These are phyloP conservation scores for Corynorhinus townsendii DNA, from an alignment of 2,113 vertebrate genomes.

Conservation along the genomic window DNA sequence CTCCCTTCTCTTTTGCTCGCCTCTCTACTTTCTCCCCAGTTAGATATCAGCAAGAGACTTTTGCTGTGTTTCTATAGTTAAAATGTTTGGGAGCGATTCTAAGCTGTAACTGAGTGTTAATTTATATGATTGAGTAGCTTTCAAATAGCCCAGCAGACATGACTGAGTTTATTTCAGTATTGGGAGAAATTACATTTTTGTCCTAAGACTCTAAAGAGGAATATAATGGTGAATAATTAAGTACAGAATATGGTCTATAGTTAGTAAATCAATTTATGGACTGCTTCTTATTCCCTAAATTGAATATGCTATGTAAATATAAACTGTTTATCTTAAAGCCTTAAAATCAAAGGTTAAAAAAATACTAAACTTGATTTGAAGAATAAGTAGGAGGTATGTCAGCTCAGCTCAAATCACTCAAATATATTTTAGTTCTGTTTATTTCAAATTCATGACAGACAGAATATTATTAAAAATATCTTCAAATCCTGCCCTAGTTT, in stretches of 20 bases:
- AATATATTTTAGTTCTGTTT: conserved; percentile 63
- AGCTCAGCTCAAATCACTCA: conserved; percentile 55
- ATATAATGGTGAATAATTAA: conserved; percentile 36
- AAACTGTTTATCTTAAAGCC: conserved; percentile 30
- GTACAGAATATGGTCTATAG: background rate
- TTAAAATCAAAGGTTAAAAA: conserved; percentile 62
- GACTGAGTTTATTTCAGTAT: conserved; percentile 38
- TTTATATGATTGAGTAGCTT: conserved; percentile 33
- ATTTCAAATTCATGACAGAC: conserved; percentile 67
- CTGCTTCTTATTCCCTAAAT: conserved; percentile 31
- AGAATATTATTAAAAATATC: conserved; percentile 68
- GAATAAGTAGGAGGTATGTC: conserved; percentile 45
- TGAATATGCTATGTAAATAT: conserved; percentile 48
- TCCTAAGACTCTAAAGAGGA: conserved; percentile 15
- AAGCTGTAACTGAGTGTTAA: conserved; percentile 26
- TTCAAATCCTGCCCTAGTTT: conserved; percentile 65
- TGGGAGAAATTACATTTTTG: conserved; percentile 15
- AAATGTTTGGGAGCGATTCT: conserved; percentile 20
- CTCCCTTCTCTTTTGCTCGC: background rate
- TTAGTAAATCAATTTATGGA: conserved; percentile 41
- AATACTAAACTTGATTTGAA: conserved; percentile 40
- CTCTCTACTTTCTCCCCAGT: background rate
- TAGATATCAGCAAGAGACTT: background rate
- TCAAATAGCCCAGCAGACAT: conserved; percentile 42
- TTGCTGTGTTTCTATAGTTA: background rate